phyloP scores from a whole-genome alignment of 2,797 vertebrate species.

The Neosilurus mollespiculum region DNA sequence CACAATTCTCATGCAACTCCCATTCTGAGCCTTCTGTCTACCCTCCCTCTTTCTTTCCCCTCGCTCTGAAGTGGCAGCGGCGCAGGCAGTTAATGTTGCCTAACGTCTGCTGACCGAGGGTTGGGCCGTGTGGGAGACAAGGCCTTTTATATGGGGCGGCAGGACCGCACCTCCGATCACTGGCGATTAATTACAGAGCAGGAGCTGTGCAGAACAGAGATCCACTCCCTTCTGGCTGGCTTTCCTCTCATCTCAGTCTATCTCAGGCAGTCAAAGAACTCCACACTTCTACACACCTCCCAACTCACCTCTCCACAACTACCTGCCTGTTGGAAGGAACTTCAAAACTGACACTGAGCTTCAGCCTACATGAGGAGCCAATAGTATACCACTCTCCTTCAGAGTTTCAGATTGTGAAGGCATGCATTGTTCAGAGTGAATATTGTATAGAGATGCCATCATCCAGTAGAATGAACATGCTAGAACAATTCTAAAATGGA shows the following conservation, averaged over 20 bases:
- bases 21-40: slow-evolving; percentile 66
- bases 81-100: slow-evolving; percentile 87
- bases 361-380: slow-evolving; percentile 57
- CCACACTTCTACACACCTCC: slow-evolving; percentile 6
- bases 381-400: not conserved
- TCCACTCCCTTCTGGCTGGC: slow-evolving; percentile 71
- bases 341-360: slow-evolving; percentile 62
- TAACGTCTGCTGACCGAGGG: slow-evolving; percentile 86
- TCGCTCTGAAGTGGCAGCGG: slow-evolving; percentile 75
- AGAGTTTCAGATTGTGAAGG: not conserved
- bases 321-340: slow-evolving; percentile 63
- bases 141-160: slow-evolving; percentile 75
- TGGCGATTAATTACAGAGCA: slow-evolving; percentile 89
- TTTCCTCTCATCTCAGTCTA: slow-evolving; percentile 75
- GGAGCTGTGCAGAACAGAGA: slow-evolving; percentile 73
- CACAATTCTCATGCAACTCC: slow-evolving; percentile 83
- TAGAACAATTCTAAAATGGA: not conserved
- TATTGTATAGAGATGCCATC: not conserved
- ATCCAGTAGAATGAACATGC: not conserved
- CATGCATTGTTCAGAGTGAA: not conserved
- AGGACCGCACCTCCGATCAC: slow-evolving; percentile 74
- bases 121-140: slow-evolving; percentile 88
- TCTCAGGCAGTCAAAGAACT: slow-evolving; percentile 80
- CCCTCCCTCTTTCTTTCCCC: slow-evolving; percentile 60
- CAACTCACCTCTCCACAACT: slow-evolving; percentile 45